These are phyloP conservation scores for Sula dactylatra DNA, from an alignment of 2,113 vertebrate species.

Conservation along the genomic window DNA sequence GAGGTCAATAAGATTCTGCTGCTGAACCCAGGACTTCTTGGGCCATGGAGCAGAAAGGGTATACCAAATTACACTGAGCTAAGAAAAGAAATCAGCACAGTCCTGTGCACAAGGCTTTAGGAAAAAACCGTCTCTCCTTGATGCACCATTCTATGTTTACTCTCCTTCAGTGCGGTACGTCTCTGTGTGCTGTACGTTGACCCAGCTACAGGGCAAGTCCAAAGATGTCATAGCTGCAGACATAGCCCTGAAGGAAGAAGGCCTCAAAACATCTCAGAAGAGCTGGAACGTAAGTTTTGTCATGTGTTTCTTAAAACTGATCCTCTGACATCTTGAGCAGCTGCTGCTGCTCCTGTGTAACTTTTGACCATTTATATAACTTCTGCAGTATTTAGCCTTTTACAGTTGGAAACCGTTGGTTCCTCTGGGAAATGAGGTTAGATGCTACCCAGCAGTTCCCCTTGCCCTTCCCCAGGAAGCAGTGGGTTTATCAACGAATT, in stretches of 20 bases:
- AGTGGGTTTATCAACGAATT: neutral
- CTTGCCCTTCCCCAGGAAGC: neutral
- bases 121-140: neutral
- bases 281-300: neutral
- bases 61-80: neutral
- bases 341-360: neutral
- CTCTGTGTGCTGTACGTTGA: neutral
- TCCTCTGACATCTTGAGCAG: neutral
- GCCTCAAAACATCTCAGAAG: neutral
- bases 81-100: neutral
- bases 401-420: neutral
- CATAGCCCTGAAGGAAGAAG: neutral
- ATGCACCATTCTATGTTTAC: fast-evolving
- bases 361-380: neutral
- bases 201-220: neutral
- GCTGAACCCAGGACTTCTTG: neutral
- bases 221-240: neutral
- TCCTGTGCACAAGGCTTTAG: neutral
- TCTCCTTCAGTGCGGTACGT: neutral
- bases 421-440: neutral
- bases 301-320: neutral
- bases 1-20: neutral
- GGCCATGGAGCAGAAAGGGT: neutral
- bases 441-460: neutral
- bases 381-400: neutral